Conservation (phyloP, 2,888 invertebrate genomes). For the Pelosia muscerda region DNA sequence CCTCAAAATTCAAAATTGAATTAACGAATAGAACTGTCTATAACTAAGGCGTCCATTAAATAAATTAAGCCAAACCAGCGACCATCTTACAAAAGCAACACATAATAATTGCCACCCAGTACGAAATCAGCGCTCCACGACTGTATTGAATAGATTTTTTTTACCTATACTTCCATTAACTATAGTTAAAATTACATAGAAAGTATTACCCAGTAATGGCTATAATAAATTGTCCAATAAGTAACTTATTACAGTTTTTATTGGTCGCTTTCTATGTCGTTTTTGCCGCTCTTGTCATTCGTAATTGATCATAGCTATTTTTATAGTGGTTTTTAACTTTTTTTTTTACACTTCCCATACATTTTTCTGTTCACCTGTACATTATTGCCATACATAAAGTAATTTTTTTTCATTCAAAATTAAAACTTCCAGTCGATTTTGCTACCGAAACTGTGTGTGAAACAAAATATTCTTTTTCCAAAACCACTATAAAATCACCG, state of each 20-base stretch:
- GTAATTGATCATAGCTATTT: slow-evolving; percentile 45
- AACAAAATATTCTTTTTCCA: too few relatives aligned
- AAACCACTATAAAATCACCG: too few relatives aligned
- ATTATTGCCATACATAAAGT: too few relatives aligned
- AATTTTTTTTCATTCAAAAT: too few relatives aligned
- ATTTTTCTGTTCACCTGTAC: too few relatives aligned
- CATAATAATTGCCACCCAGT: slow-evolving; percentile 13
- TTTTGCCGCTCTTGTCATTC: slow-evolving; percentile 45
- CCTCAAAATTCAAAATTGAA: not conserved
- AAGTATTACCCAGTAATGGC: slow-evolving; percentile 38
- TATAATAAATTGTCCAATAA: slow-evolving; percentile 47
- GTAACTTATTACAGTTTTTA: slow-evolving; percentile 49
- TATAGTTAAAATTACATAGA: slow-evolving; percentile 41
- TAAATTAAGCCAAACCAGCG: not conserved
- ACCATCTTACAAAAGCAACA: not conserved
- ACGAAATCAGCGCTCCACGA: slow-evolving; percentile 5
- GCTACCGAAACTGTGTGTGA: too few relatives aligned
- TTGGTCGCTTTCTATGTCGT: slow-evolving; percentile 36
- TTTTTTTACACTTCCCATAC: too few relatives aligned
- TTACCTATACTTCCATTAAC: slow-evolving; percentile 32
- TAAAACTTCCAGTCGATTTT: too few relatives aligned
- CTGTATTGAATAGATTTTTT: slow-evolving; percentile 34
- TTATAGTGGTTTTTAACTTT: too few relatives aligned
- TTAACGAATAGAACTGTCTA: not conserved
- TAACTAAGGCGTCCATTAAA: not conserved